Evolutionary conservation across 2,797 vertebrate genomes (phyloP).

Genomic region (Malurus leucopterus): DNA sequence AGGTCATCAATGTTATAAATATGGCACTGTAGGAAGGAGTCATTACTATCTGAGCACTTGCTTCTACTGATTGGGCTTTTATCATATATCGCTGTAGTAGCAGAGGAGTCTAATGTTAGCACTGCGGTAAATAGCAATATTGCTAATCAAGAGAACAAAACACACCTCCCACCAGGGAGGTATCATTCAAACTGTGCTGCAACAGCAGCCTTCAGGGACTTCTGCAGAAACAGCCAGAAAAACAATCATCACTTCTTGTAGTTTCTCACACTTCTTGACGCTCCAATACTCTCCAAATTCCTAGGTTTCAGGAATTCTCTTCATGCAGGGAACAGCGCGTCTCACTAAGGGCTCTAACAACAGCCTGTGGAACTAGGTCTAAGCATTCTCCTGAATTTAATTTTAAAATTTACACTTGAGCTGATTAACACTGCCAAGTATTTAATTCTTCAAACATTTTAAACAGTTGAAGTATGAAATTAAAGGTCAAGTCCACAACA

Average conservation of each 20-base stretch:
- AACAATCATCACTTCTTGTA: background rate
- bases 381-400: background rate
- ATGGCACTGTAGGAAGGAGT: background rate
- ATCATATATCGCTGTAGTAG: background rate
- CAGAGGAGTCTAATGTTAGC: background rate
- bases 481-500: background rate
- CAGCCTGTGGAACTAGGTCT: background rate
- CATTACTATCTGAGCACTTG: background rate
- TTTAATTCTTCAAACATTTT: background rate
- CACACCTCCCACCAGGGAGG: background rate
- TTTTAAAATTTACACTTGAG: background rate
- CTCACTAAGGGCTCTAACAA: background rate
- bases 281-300: background rate
- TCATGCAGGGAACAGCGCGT: background rate
- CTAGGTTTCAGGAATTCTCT: background rate
- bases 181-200: background rate
- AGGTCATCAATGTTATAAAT: background rate
- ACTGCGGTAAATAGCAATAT: background rate
- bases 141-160: slow-evolving; percentile 5
- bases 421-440: background rate
- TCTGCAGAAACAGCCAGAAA: background rate
- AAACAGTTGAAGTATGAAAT: background rate
- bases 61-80: background rate
- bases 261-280: background rate
- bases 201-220: background rate